A percentile compares a stretch with the other conserved stretches of the same genome.
These are phyloP conservation scores for Melanotaenia nigrans DNA, from an alignment of 2,797 vertebrate species.

Conservation along the genomic window DNA sequence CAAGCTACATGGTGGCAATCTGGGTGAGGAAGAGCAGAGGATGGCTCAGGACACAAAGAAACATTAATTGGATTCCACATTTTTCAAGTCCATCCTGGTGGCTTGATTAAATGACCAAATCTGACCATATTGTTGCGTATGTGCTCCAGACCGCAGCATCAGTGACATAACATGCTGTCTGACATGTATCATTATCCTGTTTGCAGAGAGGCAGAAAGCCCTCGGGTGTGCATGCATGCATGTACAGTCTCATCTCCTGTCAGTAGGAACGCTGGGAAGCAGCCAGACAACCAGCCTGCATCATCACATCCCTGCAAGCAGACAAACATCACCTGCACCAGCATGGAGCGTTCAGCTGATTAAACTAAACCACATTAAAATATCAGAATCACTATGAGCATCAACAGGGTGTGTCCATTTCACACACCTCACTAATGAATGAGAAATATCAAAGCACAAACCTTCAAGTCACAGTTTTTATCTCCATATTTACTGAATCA, in stretches of 20 bases:
- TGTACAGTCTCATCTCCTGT: constrained; percentile 44
- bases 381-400: constrained; percentile 2
- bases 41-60: constrained; percentile 45
- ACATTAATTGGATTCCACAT: constrained; percentile 9
- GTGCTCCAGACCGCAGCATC: constrained; percentile 3
- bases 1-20: constrained; percentile 67
- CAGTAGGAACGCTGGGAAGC: constrained; percentile 47
- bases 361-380: too few species aligned
- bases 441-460: background rate
- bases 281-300: constrained; percentile 19
- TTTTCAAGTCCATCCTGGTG: background rate
- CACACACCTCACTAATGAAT: background rate
- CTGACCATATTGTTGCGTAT: background rate
- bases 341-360: too few species aligned
- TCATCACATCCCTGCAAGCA: background rate
- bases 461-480: background rate
- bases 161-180: background rate
- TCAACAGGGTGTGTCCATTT: constrained; percentile 57
- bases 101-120: background rate
- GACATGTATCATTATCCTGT: constrained; percentile 18
- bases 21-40: constrained; percentile 37
- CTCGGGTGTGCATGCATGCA: constrained; percentile 20
- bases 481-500: accelerated
- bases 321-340: too few species aligned
- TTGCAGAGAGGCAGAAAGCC: constrained; percentile 27